These are phyloP conservation scores for Drosophila lacicola DNA, from an alignment of 2,888 invertebrate genomes.

Conservation along the genomic window DNA sequence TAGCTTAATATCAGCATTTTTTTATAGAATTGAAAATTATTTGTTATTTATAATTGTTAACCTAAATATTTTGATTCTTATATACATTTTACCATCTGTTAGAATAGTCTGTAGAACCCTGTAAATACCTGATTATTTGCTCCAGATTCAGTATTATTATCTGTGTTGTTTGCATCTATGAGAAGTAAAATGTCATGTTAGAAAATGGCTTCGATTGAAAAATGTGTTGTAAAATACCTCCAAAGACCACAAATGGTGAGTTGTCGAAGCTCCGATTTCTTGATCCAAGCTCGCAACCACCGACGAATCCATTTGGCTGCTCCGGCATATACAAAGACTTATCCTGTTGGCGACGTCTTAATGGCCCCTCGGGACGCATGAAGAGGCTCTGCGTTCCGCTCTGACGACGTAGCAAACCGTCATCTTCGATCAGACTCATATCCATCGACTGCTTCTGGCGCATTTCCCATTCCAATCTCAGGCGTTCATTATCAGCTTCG, in stretches of 20 bases:
- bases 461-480: conserved; percentile 27
- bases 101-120: background rate
- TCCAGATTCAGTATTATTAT: background rate
- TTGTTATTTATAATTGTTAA: background rate
- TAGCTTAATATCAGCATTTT: too few species aligned
- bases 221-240: conserved; percentile 7
- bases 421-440: background rate
- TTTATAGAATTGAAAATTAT: background rate
- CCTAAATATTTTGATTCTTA: background rate
- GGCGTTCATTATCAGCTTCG: conserved; percentile 33
- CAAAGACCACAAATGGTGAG: conserved; percentile 28
- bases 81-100: too few species aligned
- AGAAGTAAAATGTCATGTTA: background rate
- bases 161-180: background rate
- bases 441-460: conserved; percentile 8
- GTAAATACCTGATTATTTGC: conserved; percentile 10
- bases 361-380: background rate
- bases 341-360: background rate
- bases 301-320: background rate
- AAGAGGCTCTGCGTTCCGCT: background rate
- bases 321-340: background rate
- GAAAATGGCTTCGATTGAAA: background rate
- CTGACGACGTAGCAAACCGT: background rate
- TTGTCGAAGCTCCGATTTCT: background rate
- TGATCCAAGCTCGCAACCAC: conserved; percentile 3